Conservation (phyloP, 2,797 vertebrate species). For the Orientallactaga sibirica region DNA sequence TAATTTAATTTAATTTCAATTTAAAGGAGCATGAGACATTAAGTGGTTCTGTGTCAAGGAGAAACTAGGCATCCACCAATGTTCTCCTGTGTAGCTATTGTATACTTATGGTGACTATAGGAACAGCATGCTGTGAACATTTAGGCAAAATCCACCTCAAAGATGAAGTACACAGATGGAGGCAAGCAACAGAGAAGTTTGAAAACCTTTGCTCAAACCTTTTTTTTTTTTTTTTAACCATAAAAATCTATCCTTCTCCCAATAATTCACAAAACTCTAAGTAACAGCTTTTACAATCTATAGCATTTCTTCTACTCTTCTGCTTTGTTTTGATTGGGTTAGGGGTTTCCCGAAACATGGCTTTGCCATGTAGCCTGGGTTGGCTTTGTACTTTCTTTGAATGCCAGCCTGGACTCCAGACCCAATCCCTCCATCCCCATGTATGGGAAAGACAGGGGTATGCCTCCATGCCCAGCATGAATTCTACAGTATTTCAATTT, state of each 20-base stretch:
- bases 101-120: background rate
- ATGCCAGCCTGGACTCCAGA: background rate
- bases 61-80: background rate
- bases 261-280: background rate
- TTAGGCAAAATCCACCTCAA: conserved; percentile 14
- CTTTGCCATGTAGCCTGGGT: background rate
- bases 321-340: background rate
- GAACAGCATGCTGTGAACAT: background rate
- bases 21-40: background rate
- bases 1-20: too few relatives aligned
- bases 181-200: background rate
- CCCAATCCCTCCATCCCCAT: too few relatives aligned
- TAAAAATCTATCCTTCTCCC: background rate
- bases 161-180: background rate
- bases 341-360: background rate
- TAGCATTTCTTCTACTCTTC: background rate
- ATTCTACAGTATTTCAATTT: background rate
- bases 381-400: too few relatives aligned
- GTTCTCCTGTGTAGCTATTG: background rate
- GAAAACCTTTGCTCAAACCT: background rate
- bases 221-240: background rate
- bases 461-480: background rate
- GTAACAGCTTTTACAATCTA: background rate
- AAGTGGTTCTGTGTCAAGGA: background rate
- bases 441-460: too few relatives aligned